These are phyloP conservation scores for Pelodytes ibericus DNA, from an alignment of 2,797 vertebrate genomes.

Conservation along the genomic window DNA sequence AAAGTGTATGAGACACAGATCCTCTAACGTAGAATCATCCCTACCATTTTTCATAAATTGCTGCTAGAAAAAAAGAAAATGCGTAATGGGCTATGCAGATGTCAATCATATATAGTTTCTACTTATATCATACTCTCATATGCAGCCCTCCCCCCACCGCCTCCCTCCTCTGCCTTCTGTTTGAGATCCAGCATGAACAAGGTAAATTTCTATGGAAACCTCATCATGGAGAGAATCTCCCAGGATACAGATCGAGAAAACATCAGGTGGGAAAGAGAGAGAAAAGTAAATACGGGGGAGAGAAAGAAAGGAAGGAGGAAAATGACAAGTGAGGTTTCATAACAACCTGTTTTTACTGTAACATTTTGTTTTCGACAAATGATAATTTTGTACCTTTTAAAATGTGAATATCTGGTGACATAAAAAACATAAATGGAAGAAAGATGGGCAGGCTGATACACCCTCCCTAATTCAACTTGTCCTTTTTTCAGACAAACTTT, in stretches of 20 bases:
- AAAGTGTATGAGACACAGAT: neutral
- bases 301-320: conserved; percentile 34
- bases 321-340: conserved; percentile 3
- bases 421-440: too few species aligned
- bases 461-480: too few species aligned
- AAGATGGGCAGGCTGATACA: too few species aligned
- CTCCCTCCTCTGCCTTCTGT: conserved; percentile 44
- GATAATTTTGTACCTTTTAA: too few species aligned
- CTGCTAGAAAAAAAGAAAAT: conserved; percentile 21
- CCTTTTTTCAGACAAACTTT: too few species aligned
- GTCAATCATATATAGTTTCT: conserved; percentile 25
- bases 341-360: neutral
- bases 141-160: neutral
- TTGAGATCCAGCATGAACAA: conserved; percentile 67
- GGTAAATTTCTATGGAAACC: conserved; percentile 92
- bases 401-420: too few species aligned
- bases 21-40: neutral
- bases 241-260: conserved; percentile 68
- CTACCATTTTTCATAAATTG: too few species aligned
- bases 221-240: conserved; percentile 86
- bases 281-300: conserved; percentile 44
- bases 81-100: conserved; percentile 32
- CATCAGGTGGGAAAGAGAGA: conserved; percentile 24
- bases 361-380: neutral
- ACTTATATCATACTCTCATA: neutral